Evolutionary conservation across 2,888 invertebrate genomes (phyloP).

Genomic region (Cyrtodaria siliqua): DNA sequence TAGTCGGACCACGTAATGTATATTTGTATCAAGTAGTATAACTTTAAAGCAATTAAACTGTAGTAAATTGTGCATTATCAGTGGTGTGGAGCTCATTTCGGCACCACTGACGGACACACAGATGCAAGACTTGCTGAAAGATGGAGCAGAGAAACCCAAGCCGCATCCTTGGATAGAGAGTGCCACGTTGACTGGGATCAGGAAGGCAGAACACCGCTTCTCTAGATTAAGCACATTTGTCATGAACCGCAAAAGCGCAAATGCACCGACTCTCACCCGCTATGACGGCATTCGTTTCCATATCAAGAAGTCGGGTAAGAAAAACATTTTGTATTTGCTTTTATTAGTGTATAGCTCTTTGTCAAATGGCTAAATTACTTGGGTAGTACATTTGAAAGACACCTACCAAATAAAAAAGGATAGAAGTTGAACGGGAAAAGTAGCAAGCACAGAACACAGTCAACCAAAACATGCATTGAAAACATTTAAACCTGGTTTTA

Average conservation of each 20-base stretch:
- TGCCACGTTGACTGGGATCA: conserved; percentile 23
- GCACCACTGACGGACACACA: conserved; percentile 50
- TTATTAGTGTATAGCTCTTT: no score
- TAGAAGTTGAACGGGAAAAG: no score
- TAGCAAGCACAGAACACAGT: no score
- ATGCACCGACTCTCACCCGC: conserved; percentile 48
- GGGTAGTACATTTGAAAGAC: no score
- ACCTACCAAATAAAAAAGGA: background rate
- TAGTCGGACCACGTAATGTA: no score
- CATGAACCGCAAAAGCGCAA: conserved; percentile 30
- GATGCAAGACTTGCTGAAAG: conserved; percentile 36
- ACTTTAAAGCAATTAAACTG: no score
- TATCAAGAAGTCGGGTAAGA: conserved; percentile 56
- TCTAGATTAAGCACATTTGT: conserved; percentile 40
- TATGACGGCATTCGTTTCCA: conserved; percentile 63
- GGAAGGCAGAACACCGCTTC: conserved; percentile 44
- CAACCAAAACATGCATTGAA: no score
- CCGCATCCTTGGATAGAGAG: conserved; percentile 47
- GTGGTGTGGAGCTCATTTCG: conserved; percentile 60
- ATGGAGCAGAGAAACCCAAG: background rate
- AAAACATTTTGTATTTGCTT: background rate
- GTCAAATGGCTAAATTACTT: no score
- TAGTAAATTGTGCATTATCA: no score
- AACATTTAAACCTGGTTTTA: background rate
- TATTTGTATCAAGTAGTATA: no score